These are phyloP conservation scores for Drosophila mimetica DNA, from an alignment of 2,888 invertebrate genomes.

Conservation along the genomic window DNA sequence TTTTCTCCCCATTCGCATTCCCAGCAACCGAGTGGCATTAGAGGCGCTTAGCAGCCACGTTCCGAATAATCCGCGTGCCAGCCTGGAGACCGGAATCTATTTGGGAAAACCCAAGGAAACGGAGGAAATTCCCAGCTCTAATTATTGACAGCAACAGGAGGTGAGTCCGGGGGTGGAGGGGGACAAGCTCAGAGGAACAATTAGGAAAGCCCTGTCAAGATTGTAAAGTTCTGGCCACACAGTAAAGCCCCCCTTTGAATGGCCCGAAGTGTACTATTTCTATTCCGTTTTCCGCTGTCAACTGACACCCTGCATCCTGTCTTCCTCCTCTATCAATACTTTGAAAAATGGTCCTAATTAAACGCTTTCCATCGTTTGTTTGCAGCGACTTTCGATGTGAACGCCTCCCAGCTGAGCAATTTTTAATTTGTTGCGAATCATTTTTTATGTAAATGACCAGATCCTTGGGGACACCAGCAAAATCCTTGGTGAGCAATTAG, in stretches of 20 bases:
- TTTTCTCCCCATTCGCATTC: background rate
- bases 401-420: slow-evolving; percentile 42
- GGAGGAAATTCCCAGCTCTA: slow-evolving; percentile 69
- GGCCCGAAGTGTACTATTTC: background rate
- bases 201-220: slow-evolving; percentile 44
- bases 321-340: slow-evolving; percentile 35
- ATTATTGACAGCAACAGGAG: slow-evolving; percentile 70
- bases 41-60: slow-evolving; percentile 59
- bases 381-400: slow-evolving; percentile 13
- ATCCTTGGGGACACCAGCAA: slow-evolving; percentile 19
- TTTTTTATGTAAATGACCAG: slow-evolving; percentile 42
- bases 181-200: slow-evolving; percentile 53
- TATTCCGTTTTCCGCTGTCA: background rate
- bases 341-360: slow-evolving; percentile 62
- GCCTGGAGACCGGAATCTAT: slow-evolving; percentile 27
- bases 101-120: slow-evolving; percentile 41
- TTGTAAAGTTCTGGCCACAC: slow-evolving; percentile 37
- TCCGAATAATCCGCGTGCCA: slow-evolving; percentile 55
- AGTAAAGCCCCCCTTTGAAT: slow-evolving; percentile 8
- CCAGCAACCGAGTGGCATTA: slow-evolving; percentile 45
- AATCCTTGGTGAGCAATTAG: slow-evolving; percentile 68
- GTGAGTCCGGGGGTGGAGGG: slow-evolving; percentile 6
- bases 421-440: slow-evolving; percentile 58
- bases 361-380: slow-evolving; percentile 33
- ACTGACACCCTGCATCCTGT: background rate